These are phyloP conservation scores for Leptocoma aspasia DNA, from an alignment of 2,113 vertebrate genomes.

Conservation along the genomic window DNA sequence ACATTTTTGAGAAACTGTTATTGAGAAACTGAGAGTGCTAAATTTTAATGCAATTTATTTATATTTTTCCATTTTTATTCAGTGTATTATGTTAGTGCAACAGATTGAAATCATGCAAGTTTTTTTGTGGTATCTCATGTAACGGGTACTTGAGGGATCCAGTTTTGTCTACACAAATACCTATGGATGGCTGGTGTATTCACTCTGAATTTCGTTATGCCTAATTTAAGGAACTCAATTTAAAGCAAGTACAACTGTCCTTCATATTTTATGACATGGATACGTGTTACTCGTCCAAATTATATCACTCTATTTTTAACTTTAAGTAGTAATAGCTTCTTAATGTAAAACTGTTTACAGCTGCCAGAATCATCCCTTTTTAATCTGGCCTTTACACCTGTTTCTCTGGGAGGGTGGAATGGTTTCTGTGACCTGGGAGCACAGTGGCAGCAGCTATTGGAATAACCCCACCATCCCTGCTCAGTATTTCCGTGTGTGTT, in stretches of 20 bases:
- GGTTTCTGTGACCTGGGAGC: background rate
- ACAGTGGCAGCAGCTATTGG: background rate
- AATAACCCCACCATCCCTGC: background rate
- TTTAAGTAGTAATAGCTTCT: background rate
- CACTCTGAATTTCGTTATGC: slow-evolving; percentile 25
- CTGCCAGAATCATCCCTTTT: background rate
- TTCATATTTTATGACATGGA: background rate
- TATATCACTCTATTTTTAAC: background rate
- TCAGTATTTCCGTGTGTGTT: background rate
- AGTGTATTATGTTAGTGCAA: background rate
- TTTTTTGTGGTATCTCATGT: background rate
- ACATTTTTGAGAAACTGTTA: background rate
- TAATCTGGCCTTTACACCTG: background rate
- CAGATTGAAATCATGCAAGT: background rate
- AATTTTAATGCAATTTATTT: slow-evolving; percentile 16
- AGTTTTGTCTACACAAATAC: background rate
- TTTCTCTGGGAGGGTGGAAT: background rate
- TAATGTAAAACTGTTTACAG: background rate
- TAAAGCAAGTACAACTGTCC: background rate
- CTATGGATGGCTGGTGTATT: background rate
- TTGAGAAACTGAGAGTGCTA: background rate
- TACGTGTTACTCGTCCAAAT: background rate
- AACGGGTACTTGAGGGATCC: background rate
- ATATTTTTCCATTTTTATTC: slow-evolving; percentile 4
- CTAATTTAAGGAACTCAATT: slow-evolving; percentile 3